These are phyloP conservation scores for Holacanthus passer DNA, from an alignment of 2,113 vertebrate genomes.

Conservation along the genomic window DNA sequence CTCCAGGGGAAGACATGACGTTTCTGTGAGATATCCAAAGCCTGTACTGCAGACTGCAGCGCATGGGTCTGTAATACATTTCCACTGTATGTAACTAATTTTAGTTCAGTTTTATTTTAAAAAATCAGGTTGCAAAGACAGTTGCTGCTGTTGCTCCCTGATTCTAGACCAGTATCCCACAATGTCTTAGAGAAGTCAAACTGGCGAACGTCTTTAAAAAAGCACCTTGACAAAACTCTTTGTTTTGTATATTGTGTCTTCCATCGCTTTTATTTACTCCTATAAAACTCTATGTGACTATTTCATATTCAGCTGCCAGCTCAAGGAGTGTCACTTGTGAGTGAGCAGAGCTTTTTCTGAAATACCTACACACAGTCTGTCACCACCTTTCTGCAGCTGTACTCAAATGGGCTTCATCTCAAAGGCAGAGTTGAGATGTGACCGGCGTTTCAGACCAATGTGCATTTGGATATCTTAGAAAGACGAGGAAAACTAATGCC, in stretches of 20 bases:
- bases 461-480: background rate
- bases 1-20: slow-evolving; percentile 34
- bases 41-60: slow-evolving; percentile 3
- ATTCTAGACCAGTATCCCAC: background rate
- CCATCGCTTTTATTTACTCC: background rate
- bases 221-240: background rate
- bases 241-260: background rate
- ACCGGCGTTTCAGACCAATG: background rate
- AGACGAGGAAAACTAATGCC: background rate
- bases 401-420: background rate
- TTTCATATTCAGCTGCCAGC: background rate
- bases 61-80: background rate
- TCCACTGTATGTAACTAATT: background rate
- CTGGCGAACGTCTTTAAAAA: background rate
- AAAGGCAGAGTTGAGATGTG: too few relatives aligned
- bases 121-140: background rate
- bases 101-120: background rate
- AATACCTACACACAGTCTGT: background rate
- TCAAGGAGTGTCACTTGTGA: background rate
- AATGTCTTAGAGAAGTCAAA: background rate
- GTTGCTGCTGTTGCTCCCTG: background rate
- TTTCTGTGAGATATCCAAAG: slow-evolving; percentile 23
- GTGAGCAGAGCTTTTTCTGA: background rate
- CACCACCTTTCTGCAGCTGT: background rate
- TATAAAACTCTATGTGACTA: background rate